These are phyloP conservation scores for Suillia variegata DNA, from an alignment of 2,888 invertebrate species.

Conservation along the genomic window DNA sequence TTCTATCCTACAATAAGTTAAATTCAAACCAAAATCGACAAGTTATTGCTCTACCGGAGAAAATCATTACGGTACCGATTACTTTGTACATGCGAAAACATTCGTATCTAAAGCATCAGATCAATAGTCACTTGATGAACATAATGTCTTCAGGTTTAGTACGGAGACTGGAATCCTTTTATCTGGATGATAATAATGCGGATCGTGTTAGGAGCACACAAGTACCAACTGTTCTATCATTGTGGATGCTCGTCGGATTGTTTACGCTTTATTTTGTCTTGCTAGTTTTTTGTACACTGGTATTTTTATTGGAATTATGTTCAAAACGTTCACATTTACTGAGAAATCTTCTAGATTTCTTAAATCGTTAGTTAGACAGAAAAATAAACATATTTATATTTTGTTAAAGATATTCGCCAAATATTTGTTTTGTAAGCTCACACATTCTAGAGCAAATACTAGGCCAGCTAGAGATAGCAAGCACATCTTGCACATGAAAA, in stretches of 20 bases:
- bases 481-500: no score
- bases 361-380: conserved; percentile 29
- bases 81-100: conserved; percentile 36
- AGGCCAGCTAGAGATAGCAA: no score
- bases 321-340: conserved; percentile 28
- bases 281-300: conserved; percentile 30
- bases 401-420: no score
- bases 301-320: conserved; percentile 45
- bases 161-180: conserved; percentile 7
- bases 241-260: conserved; percentile 41
- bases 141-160: conserved; percentile 33
- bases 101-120: conserved; percentile 27
- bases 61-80: conserved; percentile 18
- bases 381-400: no score
- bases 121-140: conserved; percentile 28
- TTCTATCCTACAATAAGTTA: conserved; percentile 22
- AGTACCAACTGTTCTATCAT: background rate
- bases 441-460: no score
- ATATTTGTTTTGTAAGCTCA: no score
- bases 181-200: background rate
- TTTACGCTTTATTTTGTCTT: conserved; percentile 37
- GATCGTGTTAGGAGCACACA: background rate
- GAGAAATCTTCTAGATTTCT: conserved; percentile 32
- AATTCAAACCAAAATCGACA: conserved; percentile 28
- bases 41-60: conserved; percentile 32